Conservation (phyloP, 2,113 vertebrate species). For the Chitala chitala region DNA sequence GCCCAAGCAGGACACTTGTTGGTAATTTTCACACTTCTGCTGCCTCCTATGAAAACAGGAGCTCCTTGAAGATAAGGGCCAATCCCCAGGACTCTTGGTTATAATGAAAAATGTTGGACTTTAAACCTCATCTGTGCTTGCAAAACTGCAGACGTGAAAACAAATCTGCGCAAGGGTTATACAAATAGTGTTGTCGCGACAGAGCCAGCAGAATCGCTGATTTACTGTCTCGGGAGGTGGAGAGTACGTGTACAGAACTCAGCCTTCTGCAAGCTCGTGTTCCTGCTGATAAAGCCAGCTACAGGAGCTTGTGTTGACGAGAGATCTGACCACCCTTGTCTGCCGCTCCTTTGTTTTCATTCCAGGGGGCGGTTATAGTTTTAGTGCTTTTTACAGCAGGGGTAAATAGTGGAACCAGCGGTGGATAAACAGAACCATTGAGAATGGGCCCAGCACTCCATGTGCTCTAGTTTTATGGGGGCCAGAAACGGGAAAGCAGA, state of each 20-base stretch:
- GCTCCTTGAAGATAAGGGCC: slow-evolving; percentile 18
- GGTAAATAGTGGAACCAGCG: neutral
- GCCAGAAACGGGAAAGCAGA: too few relatives aligned
- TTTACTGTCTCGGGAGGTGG: slow-evolving; percentile 4
- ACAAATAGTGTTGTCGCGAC: slow-evolving; percentile 43
- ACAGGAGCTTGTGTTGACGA: slow-evolving; percentile 34
- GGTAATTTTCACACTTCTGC: neutral
- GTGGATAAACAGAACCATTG: neutral
- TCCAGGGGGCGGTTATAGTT: slow-evolving; percentile 30
- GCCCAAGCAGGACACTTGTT: neutral
- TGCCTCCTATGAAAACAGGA: slow-evolving; percentile 4
- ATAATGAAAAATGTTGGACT: slow-evolving; percentile 21
- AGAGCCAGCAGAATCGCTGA: neutral
- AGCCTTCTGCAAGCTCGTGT: slow-evolving; percentile 40
- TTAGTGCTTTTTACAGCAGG: neutral
- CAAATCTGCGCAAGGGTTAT: slow-evolving; percentile 55
- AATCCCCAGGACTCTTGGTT: neutral
- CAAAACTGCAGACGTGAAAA: slow-evolving; percentile 45
- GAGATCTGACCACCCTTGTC: slow-evolving; percentile 32
- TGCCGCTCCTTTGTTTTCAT: slow-evolving; percentile 28
- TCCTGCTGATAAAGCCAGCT: slow-evolving; percentile 31
- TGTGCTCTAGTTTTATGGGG: too few relatives aligned
- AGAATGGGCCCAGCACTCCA: neutral
- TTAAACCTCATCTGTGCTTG: slow-evolving; percentile 44
- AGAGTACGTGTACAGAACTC: slow-evolving; percentile 58